Percentiles rank a stretch among this genome's conserved stretches.
Evolutionary conservation across 2,113 vertebrate genomes (phyloP).

Genomic region (Sylvilagus bachmani): DNA sequence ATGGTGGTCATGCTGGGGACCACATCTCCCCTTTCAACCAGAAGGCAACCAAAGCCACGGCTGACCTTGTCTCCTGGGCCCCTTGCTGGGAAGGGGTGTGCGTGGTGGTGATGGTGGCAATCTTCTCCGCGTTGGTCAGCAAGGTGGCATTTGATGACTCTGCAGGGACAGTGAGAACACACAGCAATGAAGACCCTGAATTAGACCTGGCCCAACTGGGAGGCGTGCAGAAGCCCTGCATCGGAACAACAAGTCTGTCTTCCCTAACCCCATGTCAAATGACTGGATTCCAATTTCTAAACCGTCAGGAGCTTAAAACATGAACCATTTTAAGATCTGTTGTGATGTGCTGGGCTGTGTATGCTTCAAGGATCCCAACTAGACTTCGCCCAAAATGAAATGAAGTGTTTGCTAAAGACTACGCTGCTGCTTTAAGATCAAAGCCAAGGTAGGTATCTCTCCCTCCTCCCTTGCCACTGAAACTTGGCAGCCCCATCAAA

Average conservation of each 20-base stretch:
- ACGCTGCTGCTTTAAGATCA: background rate
- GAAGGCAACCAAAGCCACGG: slow-evolving; percentile 44
- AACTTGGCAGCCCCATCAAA: background rate
- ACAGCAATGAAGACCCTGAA: background rate
- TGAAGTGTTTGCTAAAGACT: background rate
- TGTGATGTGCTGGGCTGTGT: background rate
- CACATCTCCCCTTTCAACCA: background rate
- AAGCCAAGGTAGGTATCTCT: background rate
- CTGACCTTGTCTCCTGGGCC: slow-evolving; percentile 95
- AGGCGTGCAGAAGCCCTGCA: background rate
- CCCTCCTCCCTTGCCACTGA: background rate
- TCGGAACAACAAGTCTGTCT: background rate
- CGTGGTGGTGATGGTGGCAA: slow-evolving; percentile 99
- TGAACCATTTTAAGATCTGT: background rate
- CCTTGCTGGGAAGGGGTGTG: slow-evolving; percentile 95
- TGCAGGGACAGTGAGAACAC: slow-evolving; percentile 85
- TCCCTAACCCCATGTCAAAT: background rate
- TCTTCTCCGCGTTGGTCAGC: slow-evolving; percentile 99
- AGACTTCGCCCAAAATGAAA: background rate
- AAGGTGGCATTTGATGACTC: slow-evolving; percentile 98
- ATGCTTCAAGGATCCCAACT: background rate
- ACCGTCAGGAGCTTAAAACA: background rate
- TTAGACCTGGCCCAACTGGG: background rate
- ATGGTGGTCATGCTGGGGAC: accelerated
- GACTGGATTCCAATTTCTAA: background rate